Conservation (phyloP, 2,113 vertebrate genomes). For the cat (Felis catus) region F.catus_Fca126_mat1.0 CM031411.1:125532001-125532500, state of each 20-base stretch:
- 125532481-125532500: neutral
- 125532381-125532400: neutral
- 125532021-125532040: constrained; percentile 71
- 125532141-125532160: neutral
- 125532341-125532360: neutral
- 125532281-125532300: constrained; percentile 51
- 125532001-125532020: constrained; percentile 54
- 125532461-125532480: neutral
- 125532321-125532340: neutral
- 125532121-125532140: constrained; percentile 8
- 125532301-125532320: neutral
- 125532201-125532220: constrained; percentile 56
- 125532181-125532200: neutral
- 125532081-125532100: constrained; percentile 42
- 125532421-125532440: neutral
- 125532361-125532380: neutral
- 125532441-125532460: neutral
- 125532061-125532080: constrained; percentile 39
- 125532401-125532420: neutral
- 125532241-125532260: constrained; percentile 72
- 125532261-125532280: constrained; percentile 74
- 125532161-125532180: neutral
- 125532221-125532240: constrained; percentile 72
- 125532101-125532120: neutral
- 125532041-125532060: constrained; percentile 58